Evolutionary conservation across 23 tunicate genomes (phyloP).

Genomic region (Ascidia mentula): DNA sequence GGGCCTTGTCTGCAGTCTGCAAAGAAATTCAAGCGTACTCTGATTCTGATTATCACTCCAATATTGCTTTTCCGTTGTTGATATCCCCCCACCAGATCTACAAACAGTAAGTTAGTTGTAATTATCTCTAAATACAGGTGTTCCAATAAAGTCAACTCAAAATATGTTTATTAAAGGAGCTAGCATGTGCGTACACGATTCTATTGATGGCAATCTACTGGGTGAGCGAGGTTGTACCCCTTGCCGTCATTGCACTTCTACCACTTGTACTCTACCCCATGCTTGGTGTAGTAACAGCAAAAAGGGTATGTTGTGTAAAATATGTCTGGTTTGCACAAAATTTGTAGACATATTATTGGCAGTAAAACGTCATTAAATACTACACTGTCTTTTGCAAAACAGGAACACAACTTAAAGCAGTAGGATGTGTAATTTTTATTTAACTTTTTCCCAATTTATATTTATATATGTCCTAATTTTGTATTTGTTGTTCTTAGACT

Average conservation of each 20-base stretch:
- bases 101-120: constrained; percentile 32
- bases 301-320: constrained; percentile 45
- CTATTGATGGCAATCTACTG: constrained; percentile 95
- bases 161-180: constrained; percentile 31
- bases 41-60: constrained; percentile 53
- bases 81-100: constrained; percentile 38
- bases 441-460: no score
- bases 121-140: background rate
- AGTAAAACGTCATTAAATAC: no score
- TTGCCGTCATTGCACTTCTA: constrained; percentile 90
- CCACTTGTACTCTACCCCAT: constrained; percentile 88
- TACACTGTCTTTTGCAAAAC: no score
- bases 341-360: no score
- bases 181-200: constrained; percentile 89
- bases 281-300: constrained; percentile 64
- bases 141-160: background rate
- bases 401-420: no score
- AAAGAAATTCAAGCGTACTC: constrained; percentile 43
- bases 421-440: no score
- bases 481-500: background rate
- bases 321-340: no score
- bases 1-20: constrained; percentile 6
- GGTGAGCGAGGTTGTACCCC: constrained; percentile 91
- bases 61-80: constrained; percentile 44
- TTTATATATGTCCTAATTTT: no score